Conservation (phyloP, 92 coral and sea anemone species). For the Phymanthus crucifer region DNA sequence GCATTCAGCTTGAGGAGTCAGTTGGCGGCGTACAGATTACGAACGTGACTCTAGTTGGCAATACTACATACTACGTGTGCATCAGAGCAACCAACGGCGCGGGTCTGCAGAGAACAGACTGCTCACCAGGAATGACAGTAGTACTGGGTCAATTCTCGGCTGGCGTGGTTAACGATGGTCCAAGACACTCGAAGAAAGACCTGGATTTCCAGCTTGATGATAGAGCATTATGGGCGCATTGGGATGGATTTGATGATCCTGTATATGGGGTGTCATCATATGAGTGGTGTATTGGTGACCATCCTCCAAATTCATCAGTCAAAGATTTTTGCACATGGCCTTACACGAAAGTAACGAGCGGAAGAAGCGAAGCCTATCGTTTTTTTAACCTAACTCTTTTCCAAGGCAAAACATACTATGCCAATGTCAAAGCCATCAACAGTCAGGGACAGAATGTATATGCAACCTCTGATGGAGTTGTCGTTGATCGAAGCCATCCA, state of each 20-base stretch:
- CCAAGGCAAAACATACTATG: slow-evolving; percentile 84
- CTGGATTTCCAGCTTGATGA: slow-evolving; percentile 95
- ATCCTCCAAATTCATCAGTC: slow-evolving; percentile 40
- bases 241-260: slow-evolving; percentile 96
- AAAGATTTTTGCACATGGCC: slow-evolving; percentile 56
- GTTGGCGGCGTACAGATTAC: slow-evolving; percentile 74
- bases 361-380: slow-evolving; percentile 67
- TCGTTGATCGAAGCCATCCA: slow-evolving; percentile 89
- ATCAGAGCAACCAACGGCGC: slow-evolving; percentile 90
- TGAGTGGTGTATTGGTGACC: slow-evolving; percentile 88
- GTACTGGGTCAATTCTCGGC: slow-evolving; percentile 80
- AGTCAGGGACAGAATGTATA: slow-evolving; percentile 67
- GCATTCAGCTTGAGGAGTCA: slow-evolving; percentile 53
- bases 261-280: slow-evolving; percentile 68
- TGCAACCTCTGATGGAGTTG: slow-evolving; percentile 89
- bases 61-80: slow-evolving; percentile 78
- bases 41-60: slow-evolving; percentile 66
- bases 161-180: slow-evolving; percentile 87
- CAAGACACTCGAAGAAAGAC: slow-evolving; percentile 49
- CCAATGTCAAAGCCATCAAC: slow-evolving; percentile 85
- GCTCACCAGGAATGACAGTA: slow-evolving; percentile 69
- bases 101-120: slow-evolving; percentile 79
- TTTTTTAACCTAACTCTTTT: slow-evolving; percentile 76
- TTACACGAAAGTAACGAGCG: slow-evolving; percentile 49
- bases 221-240: slow-evolving; percentile 89